These are phyloP conservation scores for Ptilorrhoa leucosticta DNA, from an alignment of 2,113 vertebrate genomes.

Conservation along the genomic window DNA sequence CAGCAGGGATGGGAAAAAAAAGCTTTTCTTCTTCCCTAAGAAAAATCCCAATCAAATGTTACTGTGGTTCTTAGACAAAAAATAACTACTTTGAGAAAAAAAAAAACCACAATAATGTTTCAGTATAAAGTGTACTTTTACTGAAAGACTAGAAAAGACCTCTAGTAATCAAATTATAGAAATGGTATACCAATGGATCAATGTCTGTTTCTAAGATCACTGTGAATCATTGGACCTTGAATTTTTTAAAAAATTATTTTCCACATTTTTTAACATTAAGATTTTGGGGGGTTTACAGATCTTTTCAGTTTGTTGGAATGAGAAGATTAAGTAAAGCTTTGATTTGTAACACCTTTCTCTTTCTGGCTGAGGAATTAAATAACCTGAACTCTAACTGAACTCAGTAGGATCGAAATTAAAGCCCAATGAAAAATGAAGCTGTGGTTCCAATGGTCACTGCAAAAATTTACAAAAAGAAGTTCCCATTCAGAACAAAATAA, in stretches of 20 bases:
- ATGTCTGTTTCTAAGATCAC: neutral
- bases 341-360: slow-evolving; percentile 19
- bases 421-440: slow-evolving; percentile 15
- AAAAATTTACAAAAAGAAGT: neutral
- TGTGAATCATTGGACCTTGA: neutral
- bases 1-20: neutral
- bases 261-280: neutral
- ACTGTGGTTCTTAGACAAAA: neutral
- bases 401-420: slow-evolving; percentile 18
- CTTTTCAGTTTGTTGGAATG: neutral
- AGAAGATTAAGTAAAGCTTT: neutral
- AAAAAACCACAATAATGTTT: neutral
- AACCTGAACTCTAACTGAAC: slow-evolving; percentile 36
- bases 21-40: neutral
- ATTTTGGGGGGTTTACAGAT: neutral
- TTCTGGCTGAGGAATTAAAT: slow-evolving; percentile 23
- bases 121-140: neutral
- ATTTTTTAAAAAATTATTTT: neutral
- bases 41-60: neutral
- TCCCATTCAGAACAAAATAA: neutral
- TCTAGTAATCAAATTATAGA: neutral
- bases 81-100: neutral
- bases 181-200: neutral
- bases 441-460: neutral
- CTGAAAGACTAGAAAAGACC: neutral